These are phyloP conservation scores for Rhagonycha fulva DNA, from an alignment of 2,888 invertebrate genomes.

Conservation along the genomic window DNA sequence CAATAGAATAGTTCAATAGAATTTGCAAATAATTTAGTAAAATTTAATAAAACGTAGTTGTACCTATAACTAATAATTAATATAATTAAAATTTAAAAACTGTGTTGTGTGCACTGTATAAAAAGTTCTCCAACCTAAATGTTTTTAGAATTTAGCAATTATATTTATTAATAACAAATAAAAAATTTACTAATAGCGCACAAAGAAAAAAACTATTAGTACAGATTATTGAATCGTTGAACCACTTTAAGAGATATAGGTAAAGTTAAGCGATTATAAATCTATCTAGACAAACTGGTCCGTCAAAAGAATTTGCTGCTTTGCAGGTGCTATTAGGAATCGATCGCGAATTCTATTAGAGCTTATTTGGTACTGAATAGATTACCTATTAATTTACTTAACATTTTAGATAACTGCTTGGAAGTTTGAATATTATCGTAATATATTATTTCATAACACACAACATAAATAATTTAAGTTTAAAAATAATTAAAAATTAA, in stretches of 20 bases:
- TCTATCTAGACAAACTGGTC: conserved; percentile 39
- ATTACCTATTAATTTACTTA: neutral
- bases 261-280: neutral
- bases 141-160: neutral
- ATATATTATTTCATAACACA: neutral
- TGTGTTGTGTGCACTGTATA: neutral
- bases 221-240: neutral
- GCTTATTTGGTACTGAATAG: neutral
- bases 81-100: neutral
- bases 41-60: neutral
- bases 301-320: conserved; percentile 31
- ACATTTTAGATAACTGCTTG: neutral
- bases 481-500: neutral
- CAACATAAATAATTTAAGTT: neutral
- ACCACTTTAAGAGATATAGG: neutral
- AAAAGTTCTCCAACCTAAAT: neutral
- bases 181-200: neutral
- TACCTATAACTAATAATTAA: neutral
- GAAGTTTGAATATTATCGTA: neutral
- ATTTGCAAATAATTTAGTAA: neutral
- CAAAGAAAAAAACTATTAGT: neutral
- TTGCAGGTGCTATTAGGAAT: conserved; percentile 29
- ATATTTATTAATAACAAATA: neutral
- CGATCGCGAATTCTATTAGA: neutral
- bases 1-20: neutral